Percentiles rank a stretch among this genome's conserved stretches.
Evolutionary conservation across 2,888 invertebrate species (phyloP).

Genomic region (Synergus itoensis): DNA sequence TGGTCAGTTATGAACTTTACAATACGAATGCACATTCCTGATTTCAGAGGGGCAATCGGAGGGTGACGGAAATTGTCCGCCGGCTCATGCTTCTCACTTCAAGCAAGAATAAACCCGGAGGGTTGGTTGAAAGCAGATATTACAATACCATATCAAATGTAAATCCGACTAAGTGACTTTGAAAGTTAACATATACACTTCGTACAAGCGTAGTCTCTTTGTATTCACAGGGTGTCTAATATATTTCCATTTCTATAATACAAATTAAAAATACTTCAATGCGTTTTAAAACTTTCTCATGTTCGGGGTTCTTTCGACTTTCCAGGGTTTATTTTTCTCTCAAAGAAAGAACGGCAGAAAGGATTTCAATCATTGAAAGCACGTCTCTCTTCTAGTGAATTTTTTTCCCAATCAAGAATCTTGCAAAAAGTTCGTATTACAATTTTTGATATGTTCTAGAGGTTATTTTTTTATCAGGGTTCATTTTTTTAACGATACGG

Average conservation of each 20-base stretch:
- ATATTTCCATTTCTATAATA: neutral
- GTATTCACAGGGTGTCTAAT: neutral
- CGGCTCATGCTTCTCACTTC: neutral
- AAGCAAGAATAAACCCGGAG: constrained; percentile 6
- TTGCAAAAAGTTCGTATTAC: too few relatives aligned
- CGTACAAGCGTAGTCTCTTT: neutral
- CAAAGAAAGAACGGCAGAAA: too few relatives aligned
- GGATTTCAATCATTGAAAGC: too few relatives aligned
- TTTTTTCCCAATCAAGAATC: too few relatives aligned
- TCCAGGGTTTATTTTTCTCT: too few relatives aligned
- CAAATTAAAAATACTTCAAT: neutral
- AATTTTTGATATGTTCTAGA: too few relatives aligned
- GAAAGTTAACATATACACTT: neutral
- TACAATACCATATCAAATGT: neutral
- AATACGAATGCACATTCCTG: constrained; percentile 38
- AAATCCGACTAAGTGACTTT: constrained; percentile 22
- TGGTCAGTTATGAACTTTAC: constrained; percentile 29
- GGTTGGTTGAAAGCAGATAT: neutral
- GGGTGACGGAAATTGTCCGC: constrained; percentile 17
- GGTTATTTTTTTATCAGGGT: too few relatives aligned
- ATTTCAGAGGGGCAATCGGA: constrained; percentile 32
- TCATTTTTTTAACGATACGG: too few relatives aligned
- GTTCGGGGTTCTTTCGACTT: too few relatives aligned
- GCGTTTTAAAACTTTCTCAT: too few relatives aligned
- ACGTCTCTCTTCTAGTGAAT: too few relatives aligned